Evolutionary conservation across 2,888 invertebrate species (phyloP), one percentile per base, ranked within the genome.

Genomic region (Pterobdella sp.): DNA sequence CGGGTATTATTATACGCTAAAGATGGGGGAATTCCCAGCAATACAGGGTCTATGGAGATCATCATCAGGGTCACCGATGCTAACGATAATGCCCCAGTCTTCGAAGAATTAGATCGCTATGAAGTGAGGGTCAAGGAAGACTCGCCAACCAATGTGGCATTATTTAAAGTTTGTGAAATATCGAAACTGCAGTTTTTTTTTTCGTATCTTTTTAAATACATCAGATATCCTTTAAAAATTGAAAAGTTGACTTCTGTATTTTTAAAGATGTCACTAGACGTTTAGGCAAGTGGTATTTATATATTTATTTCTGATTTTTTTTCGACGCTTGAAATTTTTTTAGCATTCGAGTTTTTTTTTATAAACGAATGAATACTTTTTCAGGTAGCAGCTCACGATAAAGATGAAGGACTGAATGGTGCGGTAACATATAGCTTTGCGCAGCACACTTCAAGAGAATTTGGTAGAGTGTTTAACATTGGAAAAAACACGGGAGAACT

Each of bases 381-480:
- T 35, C 68, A 70, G 69, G 76, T 78, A 14, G 72, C 72, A 37
- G 78, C 78, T 22, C 68, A 68, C 22, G 78, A 78, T 66, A 52
- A 34, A 31, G 78, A 78, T 69, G 69, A 71, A 1, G 78, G 78
- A 18, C 31, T 35, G 29, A 77, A 78, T 49, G 78, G 75, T 10
- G 69, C 72, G 67, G 75, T 78, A 10, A 37, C 56, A 29, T 78
- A 78, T 70, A 70, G 73, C 34, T 75, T 78, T 64, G 74, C 76
- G 22, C 31, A 36, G 18, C 73, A 74, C 74, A 75, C 76, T 0
- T 64, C 70, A 34, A n/a, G n/a, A 26, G 71, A 71, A 26, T 29
- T 31, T 36, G 63, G 35, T 34, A n/a, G 7, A 3, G 14, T 71
- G n/a, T 71, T 71, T 52, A 4, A 10, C 31, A 52, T 71, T 2